Percentiles rank a stretch among this genome's conserved stretches.
Conservation (phyloP, 1,140 invertebrate species). For the Stegodyphus mimosarum region DNA sequence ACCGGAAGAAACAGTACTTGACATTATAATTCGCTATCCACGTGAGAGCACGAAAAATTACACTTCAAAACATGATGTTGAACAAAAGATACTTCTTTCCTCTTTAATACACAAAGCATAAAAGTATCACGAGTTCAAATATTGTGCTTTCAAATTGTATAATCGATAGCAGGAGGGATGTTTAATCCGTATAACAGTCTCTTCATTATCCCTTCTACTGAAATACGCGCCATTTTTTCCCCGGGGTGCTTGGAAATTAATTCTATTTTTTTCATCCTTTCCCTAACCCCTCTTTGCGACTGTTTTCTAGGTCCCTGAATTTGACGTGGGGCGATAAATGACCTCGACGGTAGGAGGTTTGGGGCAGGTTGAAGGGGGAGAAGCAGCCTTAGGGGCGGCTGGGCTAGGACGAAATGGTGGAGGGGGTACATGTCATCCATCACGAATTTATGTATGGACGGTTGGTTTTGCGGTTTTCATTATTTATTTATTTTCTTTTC, state of each 20-base stretch:
- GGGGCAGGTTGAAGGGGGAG: not conserved
- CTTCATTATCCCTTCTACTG: conserved; percentile 30
- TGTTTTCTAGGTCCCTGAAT: conserved; percentile 43
- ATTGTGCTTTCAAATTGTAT: conserved; percentile 33
- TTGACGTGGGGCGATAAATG: conserved; percentile 46
- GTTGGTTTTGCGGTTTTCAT: conserved; percentile 33
- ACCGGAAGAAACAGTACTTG: too few relatives aligned
- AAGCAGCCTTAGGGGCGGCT: not conserved
- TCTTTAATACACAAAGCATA: too few relatives aligned
- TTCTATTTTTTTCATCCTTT: conserved; percentile 19
- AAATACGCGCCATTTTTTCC: conserved; percentile 19
- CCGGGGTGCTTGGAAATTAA: conserved; percentile 21
- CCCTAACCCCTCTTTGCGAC: conserved; percentile 16
- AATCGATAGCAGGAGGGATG: conserved; percentile 23
- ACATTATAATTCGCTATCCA: too few relatives aligned
- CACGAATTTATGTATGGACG: conserved; percentile 48
- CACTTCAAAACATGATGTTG: too few relatives aligned
- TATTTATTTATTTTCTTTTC: not conserved
- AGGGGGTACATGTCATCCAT: conserved; percentile 34
- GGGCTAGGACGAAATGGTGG: not conserved
- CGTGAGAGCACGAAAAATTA: too few relatives aligned
- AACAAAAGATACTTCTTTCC: too few relatives aligned
- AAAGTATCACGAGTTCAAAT: not conserved
- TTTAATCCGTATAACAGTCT: conserved; percentile 27
- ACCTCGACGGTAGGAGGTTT: not conserved